Base-by-base conservation (phyloP, 2,888 invertebrate species). In the Drosophila melanosoma region DNA sequence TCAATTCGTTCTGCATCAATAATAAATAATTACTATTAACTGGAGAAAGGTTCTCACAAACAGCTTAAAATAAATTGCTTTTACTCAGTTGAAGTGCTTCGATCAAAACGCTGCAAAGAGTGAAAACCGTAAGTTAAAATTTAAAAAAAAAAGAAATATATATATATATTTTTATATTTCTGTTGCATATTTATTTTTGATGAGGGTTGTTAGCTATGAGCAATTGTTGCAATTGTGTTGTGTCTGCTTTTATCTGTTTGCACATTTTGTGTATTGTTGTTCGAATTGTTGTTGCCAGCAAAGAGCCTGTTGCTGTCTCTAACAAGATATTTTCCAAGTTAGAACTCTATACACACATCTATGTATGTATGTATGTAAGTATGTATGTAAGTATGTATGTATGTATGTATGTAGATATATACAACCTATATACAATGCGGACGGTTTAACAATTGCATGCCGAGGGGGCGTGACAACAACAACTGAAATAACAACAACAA, bases 281-380 rank as follows among this genome's bases (percentile, higher is more conserved):
- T 73, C 26, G 0, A 20, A 62, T 62, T 69, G 48, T 51, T 61
- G 63, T 54, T 69, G 76, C 20, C 64, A 35, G 20, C 17, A 29
- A 26, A 26, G 26, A 26, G 26, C 26, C 26, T 26, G 35, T 12
- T 10, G 53, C 48, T 66, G 42, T 75, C 72, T 78, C 70, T 62
- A 69, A 75, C 71, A 72, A 72, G 66, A 82, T 67, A 62, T 62
- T 69, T 63, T 56, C 29, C 36, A 52, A 51, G 75, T 62, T 61
- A 49, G 60, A 68, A 57, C 69, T 69, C 7, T 45, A 20, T 15
- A 8, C 45, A 23, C 45, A 15, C 23, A 45, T 36, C 36, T 36
- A 15, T 15, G 36, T 15, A 38, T 23, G 23, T 23, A 23, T 23
- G 23, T 23, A 23, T 23, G 23, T 23, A 23, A 23, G 23, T 23